Evolutionary conservation across 1,140 invertebrate genomes (phyloP).

Genomic region (Triops cancriformis): DNA sequence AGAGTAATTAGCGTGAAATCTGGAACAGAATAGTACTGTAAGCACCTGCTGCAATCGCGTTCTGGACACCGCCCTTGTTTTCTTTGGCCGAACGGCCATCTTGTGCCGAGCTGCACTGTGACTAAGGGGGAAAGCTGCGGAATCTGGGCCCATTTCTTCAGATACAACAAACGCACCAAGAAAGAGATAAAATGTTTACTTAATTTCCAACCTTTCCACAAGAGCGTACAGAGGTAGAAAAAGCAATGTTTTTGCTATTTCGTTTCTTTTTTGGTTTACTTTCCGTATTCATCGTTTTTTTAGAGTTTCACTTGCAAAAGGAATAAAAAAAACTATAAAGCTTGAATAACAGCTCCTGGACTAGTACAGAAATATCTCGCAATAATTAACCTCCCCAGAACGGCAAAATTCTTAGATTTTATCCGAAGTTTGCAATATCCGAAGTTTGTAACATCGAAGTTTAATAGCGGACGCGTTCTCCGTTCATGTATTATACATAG

Average conservation of each 20-base stretch:
- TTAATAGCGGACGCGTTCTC: too few species aligned
- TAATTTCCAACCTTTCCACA: background rate
- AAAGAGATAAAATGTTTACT: background rate
- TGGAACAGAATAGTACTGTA: background rate
- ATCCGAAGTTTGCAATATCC: too few species aligned
- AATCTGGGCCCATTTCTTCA: constrained; percentile 36
- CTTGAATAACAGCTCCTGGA: too few species aligned
- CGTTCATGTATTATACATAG: too few species aligned
- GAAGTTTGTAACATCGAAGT: too few species aligned
- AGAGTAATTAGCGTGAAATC: background rate
- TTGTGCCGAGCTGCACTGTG: constrained; percentile 69
- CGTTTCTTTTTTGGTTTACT: too few species aligned
- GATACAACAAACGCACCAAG: constrained; percentile 24
- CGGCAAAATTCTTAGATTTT: too few species aligned
- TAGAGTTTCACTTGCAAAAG: background rate
- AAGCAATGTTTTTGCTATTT: background rate
- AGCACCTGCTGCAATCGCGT: constrained; percentile 49
- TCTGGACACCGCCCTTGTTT: constrained; percentile 59
- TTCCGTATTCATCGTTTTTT: constrained; percentile 16
- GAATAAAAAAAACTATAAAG: background rate
- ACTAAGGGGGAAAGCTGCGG: constrained; percentile 50
- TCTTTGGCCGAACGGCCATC: constrained; percentile 62
- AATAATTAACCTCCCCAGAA: too few species aligned
- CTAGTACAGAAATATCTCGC: too few species aligned
- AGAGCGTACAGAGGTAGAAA: background rate